Percentiles rank a stretch among this genome's conserved stretches.
Conservation (phyloP, 2,797 vertebrate genomes). For the Vipera latastei region DNA sequence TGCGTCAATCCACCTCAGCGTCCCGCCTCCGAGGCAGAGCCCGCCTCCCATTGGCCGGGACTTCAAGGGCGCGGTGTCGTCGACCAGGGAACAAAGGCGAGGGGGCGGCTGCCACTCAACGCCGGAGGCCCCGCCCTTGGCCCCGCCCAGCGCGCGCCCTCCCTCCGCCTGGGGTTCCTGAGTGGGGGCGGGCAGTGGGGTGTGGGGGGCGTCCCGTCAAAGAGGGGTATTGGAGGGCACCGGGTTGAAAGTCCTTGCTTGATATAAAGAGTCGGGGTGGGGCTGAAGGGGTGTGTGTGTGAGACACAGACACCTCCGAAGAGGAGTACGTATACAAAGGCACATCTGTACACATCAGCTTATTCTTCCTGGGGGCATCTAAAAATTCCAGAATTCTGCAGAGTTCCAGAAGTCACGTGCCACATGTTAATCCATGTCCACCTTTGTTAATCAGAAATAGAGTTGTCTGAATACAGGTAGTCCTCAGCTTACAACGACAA, state of each 20-base stretch:
- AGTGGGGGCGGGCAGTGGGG: no score
- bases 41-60: neutral
- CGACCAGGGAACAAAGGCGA: conserved; percentile 31
- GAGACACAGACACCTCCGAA: neutral
- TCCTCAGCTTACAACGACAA: neutral
- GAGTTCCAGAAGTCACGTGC: neutral
- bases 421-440: neutral
- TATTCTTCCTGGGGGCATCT: neutral
- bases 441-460: neutral
- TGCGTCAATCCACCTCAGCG: accelerated
- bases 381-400: neutral
- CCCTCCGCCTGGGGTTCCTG: neutral
- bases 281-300: no score
- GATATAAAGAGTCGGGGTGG: no score
- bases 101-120: conserved; percentile 16
- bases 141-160: neutral
- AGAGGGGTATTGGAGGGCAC: accelerated
- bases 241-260: neutral
- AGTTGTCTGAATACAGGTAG: neutral
- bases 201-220: neutral
- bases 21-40: neutral
- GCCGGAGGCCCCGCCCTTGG: accelerated
- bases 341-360: neutral
- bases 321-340: neutral
- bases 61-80: conserved; percentile 2